A percentile compares a stretch with the other conserved stretches of the same genome.
phyloP scores from a whole-genome alignment of 2,797 vertebrate species.

The Myotis planiceps region DNA sequence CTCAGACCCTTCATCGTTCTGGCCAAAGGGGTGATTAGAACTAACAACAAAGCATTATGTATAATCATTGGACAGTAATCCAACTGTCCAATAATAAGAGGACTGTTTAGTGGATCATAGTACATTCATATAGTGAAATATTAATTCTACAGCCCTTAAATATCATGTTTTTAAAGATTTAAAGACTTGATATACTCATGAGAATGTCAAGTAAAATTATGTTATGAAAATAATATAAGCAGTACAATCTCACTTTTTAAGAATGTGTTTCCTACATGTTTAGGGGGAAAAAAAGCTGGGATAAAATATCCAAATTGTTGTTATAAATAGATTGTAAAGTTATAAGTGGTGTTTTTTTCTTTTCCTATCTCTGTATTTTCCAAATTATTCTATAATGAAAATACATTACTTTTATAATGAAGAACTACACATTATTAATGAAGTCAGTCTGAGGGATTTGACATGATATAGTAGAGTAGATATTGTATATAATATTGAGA shows the following conservation, averaged over 20 bases:
- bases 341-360: neutral
- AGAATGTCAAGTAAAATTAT: conserved; percentile 34
- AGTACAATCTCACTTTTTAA: neutral
- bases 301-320: neutral
- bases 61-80: neutral
- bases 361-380: neutral
- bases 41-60: neutral
- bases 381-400: neutral
- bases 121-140: neutral
- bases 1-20: neutral
- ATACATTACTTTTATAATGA: conserved; percentile 30
- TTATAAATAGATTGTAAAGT: neutral
- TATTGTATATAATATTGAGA: conserved; percentile 18
- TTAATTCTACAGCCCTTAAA: neutral
- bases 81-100: neutral
- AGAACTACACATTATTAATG: neutral
- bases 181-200: conserved; percentile 15
- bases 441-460: neutral
- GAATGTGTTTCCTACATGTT: neutral
- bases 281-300: neutral
- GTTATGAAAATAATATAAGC: neutral
- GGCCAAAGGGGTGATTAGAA: conserved; percentile 31
- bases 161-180: neutral
- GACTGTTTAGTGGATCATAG: neutral
- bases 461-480: neutral